These are phyloP conservation scores for Euleptes europaea DNA, from an alignment of 2,113 vertebrate genomes.

Conservation along the genomic window DNA sequence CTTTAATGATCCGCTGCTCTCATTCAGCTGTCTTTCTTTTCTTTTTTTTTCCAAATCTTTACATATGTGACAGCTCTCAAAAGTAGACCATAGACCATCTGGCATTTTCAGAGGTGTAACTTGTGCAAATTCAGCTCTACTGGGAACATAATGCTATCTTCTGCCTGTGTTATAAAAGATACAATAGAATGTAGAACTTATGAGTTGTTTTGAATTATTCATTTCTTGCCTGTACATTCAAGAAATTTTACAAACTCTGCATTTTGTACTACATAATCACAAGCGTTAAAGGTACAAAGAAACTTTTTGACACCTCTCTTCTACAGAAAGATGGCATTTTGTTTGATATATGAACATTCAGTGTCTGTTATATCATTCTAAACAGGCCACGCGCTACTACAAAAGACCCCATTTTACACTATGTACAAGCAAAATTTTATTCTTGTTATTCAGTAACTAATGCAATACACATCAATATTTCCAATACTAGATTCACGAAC, in stretches of 20 bases:
- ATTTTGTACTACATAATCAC: constrained; percentile 87
- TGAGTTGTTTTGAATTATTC: constrained; percentile 96
- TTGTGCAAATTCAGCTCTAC: constrained; percentile 97
- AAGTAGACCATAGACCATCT: constrained; percentile 91
- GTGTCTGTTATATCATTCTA: constrained; percentile 81
- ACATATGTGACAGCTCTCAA: constrained; percentile 88
- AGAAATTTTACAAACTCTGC: constrained; percentile 87
- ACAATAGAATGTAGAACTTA: constrained; percentile 85
- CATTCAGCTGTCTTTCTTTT: constrained; percentile 83
- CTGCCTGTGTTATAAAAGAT: constrained; percentile 89
- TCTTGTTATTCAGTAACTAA: constrained; percentile 79
- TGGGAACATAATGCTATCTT: constrained; percentile 89
- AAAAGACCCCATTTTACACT: constrained; percentile 83
- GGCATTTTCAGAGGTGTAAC: constrained; percentile 90
- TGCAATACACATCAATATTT: constrained; percentile 80
- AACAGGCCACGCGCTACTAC: constrained; percentile 79
- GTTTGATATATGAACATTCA: constrained; percentile 84
- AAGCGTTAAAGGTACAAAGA: constrained; percentile 83
- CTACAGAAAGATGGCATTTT: constrained; percentile 84
- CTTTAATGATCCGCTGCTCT: constrained; percentile 82
- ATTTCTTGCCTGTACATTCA: constrained; percentile 90
- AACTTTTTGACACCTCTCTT: constrained; percentile 86
- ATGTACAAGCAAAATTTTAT: constrained; percentile 73
- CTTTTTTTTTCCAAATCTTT: constrained; percentile 82
- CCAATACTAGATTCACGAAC: constrained; percentile 72